Base-by-base conservation (phyloP, 2,888 invertebrate species). In the Acronicta psi region DNA sequence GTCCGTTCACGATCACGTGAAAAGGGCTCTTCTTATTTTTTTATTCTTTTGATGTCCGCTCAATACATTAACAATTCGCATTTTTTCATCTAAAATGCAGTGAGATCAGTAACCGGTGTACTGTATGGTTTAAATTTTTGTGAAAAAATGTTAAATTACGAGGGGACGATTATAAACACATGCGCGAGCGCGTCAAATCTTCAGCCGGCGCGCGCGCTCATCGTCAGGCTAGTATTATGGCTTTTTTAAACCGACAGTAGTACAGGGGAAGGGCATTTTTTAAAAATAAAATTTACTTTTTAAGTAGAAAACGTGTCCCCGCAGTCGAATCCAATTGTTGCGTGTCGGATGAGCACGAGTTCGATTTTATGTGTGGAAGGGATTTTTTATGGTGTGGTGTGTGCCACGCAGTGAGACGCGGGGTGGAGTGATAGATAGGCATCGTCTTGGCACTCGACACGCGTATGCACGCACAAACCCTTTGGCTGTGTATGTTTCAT, bases 281-380 rank as follows among this genome's bases (percentile, higher is more conserved):
- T 86, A 91, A 94, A 93, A 93, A 92, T 91, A 92, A 92, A 93
- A 86, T 88, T 81, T 79, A 81, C 85, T 91, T 93, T 93, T 93
- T 92, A 88, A 87, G 83, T 82, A 79, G 87, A 92, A 92, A 91
- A 89, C 86, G 85, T 90, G 92, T 93, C 92, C 91, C 91, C 86
- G 82, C 88, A 86, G 88, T 88, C 83, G 86, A 85, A 86, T 92
- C 83, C 92, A 93, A 93, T 94, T 94, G 94, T 94, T 94, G 94
- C 94, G 93, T 93, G 92, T 92, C 93, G 88, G 92, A 92, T 92
- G 93, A 91, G 94, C 94, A 94, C 94, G 93, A 93, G 93, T 89
- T 89, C 83, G 84, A 88, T 89, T 93, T 92, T 90, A 90, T 89
- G 90, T 89, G 77, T 77, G 82, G 87, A 86, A 89, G 91, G 91